Evolutionary conservation across 2,113 vertebrate genomes (phyloP).

Genomic region (Cololabis saira): DNA sequence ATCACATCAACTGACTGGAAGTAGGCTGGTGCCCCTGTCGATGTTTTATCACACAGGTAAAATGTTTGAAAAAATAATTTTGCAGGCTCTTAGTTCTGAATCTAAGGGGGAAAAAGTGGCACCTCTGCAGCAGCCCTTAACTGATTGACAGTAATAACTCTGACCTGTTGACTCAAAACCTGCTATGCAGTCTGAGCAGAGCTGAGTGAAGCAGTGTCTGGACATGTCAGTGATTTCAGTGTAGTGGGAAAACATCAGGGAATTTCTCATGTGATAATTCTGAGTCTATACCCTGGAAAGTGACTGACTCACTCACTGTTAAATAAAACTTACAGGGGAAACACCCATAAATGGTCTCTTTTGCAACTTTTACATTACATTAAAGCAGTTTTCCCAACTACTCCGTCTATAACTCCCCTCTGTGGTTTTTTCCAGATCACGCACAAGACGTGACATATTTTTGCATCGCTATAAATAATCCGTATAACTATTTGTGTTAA

Average conservation of each 20-base stretch:
- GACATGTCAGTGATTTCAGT: slow-evolving; percentile 11
- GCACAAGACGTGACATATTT: not conserved
- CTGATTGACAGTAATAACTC: too few relatives aligned
- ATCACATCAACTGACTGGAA: too few relatives aligned
- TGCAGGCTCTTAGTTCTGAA: too few relatives aligned
- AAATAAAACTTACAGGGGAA: slow-evolving; percentile 12
- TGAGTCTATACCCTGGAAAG: slow-evolving; percentile 44
- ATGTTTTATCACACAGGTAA: too few relatives aligned
- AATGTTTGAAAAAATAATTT: too few relatives aligned
- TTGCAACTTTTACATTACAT: not conserved
- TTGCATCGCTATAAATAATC: not conserved
- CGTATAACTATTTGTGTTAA: not conserved
- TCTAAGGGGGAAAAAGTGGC: too few relatives aligned
- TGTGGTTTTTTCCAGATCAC: not conserved
- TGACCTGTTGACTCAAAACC: slow-evolving; percentile 1
- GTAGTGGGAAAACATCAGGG: slow-evolving; percentile 33
- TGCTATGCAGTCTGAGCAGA: not conserved
- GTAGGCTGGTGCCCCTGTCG: too few relatives aligned
- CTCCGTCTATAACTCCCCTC: not conserved
- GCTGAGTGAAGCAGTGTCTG: slow-evolving; percentile 16
- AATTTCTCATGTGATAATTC: slow-evolving; percentile 42
- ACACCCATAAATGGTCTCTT: not conserved
- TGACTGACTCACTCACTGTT: slow-evolving; percentile 35
- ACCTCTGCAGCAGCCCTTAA: too few relatives aligned
- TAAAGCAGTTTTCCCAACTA: slow-evolving; percentile 4